Evolutionary conservation across 2,113 vertebrate species (phyloP).

Genomic region (Crotalus tigris): DNA sequence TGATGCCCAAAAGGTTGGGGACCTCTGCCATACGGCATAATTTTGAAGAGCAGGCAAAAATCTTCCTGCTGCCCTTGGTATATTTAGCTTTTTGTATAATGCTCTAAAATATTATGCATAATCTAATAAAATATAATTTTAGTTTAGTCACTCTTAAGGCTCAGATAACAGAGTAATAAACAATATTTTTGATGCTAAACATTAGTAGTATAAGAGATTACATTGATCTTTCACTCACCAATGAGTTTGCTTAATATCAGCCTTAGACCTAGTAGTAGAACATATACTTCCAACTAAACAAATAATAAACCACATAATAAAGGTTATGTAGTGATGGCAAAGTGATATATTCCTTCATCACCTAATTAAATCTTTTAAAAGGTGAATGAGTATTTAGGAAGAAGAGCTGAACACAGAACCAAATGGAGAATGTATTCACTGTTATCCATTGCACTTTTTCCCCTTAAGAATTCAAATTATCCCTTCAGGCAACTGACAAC

Average conservation of each 20-base stretch:
- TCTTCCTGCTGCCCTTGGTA: constrained; percentile 33
- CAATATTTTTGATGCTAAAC: not conserved
- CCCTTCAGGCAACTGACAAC: constrained; percentile 87
- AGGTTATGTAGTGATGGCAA: not conserved
- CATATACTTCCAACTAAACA: not conserved
- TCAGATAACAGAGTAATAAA: constrained; percentile 40
- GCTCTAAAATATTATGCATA: not conserved
- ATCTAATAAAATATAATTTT: not conserved
- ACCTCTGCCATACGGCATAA: not conserved
- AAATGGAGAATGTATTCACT: constrained; percentile 68
- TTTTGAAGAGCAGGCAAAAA: not conserved
- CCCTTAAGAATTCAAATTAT: constrained; percentile 82
- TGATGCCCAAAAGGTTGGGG: no score
- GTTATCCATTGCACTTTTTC: constrained; percentile 50
- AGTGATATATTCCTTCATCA: constrained; percentile 27
- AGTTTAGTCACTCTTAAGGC: not conserved
- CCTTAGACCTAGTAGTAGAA: not conserved
- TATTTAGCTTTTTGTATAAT: constrained; percentile 21
- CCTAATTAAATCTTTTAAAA: constrained; percentile 50
- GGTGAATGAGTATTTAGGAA: constrained; percentile 48
- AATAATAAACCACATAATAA: constrained; percentile 19
- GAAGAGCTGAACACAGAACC: constrained; percentile 34
- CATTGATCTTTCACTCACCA: constrained; percentile 23
- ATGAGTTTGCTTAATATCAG: constrained; percentile 20
- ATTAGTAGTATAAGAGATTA: constrained; percentile 28